Conservation (phyloP, 2,113 vertebrate species). For the Marcusenius ussheri region DNA sequence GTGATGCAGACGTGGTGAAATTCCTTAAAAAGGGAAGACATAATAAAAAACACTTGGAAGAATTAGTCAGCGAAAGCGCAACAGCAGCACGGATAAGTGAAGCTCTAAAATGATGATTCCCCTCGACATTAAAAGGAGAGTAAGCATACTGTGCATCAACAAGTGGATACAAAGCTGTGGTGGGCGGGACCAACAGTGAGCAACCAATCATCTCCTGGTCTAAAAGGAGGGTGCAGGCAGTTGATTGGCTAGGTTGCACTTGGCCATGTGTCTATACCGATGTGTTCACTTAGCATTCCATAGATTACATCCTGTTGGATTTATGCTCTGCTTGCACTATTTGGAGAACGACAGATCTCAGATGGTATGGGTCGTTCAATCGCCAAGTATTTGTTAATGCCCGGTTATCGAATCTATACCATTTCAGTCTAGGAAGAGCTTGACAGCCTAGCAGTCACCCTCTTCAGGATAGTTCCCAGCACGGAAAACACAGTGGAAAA, state of each 20-base stretch:
- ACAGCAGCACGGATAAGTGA: not conserved
- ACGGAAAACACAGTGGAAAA: not conserved
- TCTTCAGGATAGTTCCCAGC: not conserved
- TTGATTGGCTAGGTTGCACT: not conserved
- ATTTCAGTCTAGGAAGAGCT: not conserved
- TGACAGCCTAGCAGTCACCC: not conserved
- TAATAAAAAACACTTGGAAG: not conserved
- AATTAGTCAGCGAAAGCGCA: not conserved
- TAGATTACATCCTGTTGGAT: not conserved
- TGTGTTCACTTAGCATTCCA: not conserved
- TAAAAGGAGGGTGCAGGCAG: not conserved
- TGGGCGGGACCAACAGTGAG: not conserved
- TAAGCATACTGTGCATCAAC: not conserved
- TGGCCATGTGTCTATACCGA: not conserved
- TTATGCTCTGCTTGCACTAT: not conserved
- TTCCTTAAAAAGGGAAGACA: constrained; percentile 6
- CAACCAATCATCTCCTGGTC: not conserved
- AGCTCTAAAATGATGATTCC: not conserved
- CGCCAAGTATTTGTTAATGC: not conserved
- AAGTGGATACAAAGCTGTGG: not conserved
- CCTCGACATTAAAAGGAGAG: not conserved
- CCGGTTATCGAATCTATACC: not conserved
- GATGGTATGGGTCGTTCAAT: not conserved
- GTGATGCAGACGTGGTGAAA: constrained; percentile 41
- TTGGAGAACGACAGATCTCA: not conserved